Percentiles rank a stretch among this genome's conserved stretches.
Conservation (phyloP, 1,140 invertebrate genomes). For the Delia radicum region DNA sequence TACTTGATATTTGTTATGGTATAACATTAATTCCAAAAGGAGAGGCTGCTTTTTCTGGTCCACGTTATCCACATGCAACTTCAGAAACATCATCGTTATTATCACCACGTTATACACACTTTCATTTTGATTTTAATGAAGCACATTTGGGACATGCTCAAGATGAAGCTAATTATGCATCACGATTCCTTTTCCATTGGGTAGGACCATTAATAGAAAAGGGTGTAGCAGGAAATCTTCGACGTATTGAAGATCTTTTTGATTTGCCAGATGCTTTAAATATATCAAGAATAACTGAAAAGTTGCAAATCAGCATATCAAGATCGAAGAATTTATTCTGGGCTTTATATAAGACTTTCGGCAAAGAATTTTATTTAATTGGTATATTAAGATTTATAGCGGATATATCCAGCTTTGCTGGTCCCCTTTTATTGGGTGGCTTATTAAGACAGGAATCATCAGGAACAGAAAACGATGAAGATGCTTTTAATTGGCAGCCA, state of each 20-base stretch:
- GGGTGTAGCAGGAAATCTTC: constrained; percentile 72
- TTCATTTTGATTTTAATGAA: constrained; percentile 58
- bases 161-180: constrained; percentile 69
- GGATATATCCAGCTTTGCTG: constrained; percentile 82
- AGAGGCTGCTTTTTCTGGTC: constrained; percentile 33
- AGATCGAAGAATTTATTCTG: constrained; percentile 63
- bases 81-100: constrained; percentile 66
- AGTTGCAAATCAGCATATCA: constrained; percentile 40
- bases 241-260: constrained; percentile 79
- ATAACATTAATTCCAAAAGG: constrained; percentile 65
- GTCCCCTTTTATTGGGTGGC: constrained; percentile 76
- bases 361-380: constrained; percentile 83
- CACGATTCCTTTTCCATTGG: constrained; percentile 84
- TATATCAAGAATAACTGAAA: constrained; percentile 42
- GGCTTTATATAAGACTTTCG: constrained; percentile 81
- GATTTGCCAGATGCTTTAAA: constrained; percentile 68
- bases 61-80: constrained; percentile 27
- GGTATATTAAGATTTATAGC: constrained; percentile 84
- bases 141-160: constrained; percentile 76
- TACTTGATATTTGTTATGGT: constrained; percentile 63
- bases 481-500: constrained; percentile 48
- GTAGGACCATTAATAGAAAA: constrained; percentile 82
- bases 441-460: constrained; percentile 35
- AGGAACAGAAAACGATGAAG: constrained; percentile 57
- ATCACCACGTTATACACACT: constrained; percentile 49